Conservation (phyloP, 2,113 vertebrate genomes). For the Sebastes fasciatus region DNA sequence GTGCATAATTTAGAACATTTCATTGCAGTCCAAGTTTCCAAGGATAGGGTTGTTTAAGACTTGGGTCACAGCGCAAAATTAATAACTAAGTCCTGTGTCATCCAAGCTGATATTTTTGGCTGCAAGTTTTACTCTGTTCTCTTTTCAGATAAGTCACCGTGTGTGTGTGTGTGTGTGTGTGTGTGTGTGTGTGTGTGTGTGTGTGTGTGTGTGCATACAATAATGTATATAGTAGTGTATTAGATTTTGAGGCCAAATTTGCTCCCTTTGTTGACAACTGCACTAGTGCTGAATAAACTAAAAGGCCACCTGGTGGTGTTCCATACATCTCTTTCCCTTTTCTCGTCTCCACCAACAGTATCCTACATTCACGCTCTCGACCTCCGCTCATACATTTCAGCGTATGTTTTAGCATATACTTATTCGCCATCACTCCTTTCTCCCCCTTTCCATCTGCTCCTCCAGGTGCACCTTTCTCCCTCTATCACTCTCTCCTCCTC, state of each 20-base stretch:
- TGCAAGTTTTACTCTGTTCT: slow-evolving; percentile 10
- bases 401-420: slow-evolving; percentile 36
- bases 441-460: slow-evolving; percentile 34
- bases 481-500: slow-evolving; percentile 41
- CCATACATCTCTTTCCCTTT: slow-evolving; percentile 4
- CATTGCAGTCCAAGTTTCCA: slow-evolving; percentile 61
- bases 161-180: slow-evolving; percentile 22
- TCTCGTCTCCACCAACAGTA: background rate
- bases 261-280: slow-evolving; percentile 50
- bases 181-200: slow-evolving; percentile 21
- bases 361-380: slow-evolving; percentile 3
- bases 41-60: slow-evolving; percentile 33
- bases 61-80: slow-evolving; percentile 43
- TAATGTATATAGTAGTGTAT: background rate
- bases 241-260: slow-evolving; percentile 10
- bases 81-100: slow-evolving; percentile 46
- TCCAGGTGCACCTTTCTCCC: slow-evolving; percentile 54
- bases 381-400: background rate
- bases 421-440: slow-evolving; percentile 22
- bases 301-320: slow-evolving; percentile 67
- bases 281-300: slow-evolving; percentile 67
- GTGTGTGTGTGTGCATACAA: background rate
- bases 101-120: slow-evolving; percentile 35
- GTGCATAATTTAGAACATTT: slow-evolving; percentile 73
- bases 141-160: slow-evolving; percentile 29